These are phyloP conservation scores for Clusia tigrina DNA, from an alignment of 2,888 invertebrate species.

Conservation along the genomic window DNA sequence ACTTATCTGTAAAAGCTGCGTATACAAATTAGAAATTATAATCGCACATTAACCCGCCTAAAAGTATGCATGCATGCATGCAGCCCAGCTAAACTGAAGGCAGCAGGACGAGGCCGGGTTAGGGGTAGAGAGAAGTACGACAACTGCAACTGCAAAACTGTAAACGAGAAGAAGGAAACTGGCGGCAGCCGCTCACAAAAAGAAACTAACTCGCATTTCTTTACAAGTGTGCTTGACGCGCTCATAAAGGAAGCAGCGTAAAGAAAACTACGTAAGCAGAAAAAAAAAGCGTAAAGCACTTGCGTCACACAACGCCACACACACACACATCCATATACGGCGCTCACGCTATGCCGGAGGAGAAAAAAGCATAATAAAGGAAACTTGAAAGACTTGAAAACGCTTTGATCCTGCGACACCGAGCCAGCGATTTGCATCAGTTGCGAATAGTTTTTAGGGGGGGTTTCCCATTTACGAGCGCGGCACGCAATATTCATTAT, in stretches of 20 bases:
- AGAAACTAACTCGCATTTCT: conserved; percentile 25
- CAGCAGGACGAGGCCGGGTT: no score
- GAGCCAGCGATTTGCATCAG: conserved; percentile 31
- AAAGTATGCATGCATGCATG: conserved; percentile 54
- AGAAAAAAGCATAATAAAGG: conserved; percentile 15
- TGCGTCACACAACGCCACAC: conserved; percentile 8
- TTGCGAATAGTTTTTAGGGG: conserved; percentile 21
- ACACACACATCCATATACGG: conserved; percentile 3
- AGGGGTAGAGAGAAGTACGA: no score
- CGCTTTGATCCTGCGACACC: conserved; percentile 34
- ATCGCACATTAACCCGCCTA: conserved; percentile 59
- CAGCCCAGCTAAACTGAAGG: no score
- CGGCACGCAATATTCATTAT: conserved; percentile 22
- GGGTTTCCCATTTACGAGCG: conserved; percentile 6
- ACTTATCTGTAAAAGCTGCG: no score
- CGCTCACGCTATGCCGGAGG: conserved; percentile 12
- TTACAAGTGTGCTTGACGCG: conserved; percentile 51
- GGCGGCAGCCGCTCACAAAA: neutral
- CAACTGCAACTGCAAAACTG: no score
- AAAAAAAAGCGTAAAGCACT: neutral
- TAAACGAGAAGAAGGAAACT: neutral
- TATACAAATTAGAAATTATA: conserved; percentile 48
- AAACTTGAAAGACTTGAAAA: conserved; percentile 3
- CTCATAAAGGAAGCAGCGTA: conserved; percentile 16
- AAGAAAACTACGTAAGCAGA: conserved; percentile 21